Conservation (phyloP, 2,888 invertebrate species). For the Iselma pallidipennis region DNA sequence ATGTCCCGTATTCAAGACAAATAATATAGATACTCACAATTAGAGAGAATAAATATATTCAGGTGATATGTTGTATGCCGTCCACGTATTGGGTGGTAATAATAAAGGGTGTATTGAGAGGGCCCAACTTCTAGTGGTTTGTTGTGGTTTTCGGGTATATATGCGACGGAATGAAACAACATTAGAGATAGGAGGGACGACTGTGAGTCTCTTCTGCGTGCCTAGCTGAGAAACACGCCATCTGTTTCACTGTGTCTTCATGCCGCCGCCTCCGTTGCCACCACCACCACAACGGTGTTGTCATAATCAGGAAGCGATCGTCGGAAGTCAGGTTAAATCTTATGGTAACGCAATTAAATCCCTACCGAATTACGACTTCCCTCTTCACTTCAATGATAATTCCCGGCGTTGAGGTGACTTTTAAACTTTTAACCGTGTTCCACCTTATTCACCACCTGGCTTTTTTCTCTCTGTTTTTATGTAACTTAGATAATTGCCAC, state of each 20-base stretch:
- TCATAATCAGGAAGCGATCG: constrained; percentile 36
- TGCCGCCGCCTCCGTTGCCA: constrained; percentile 6
- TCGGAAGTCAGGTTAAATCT: constrained; percentile 36
- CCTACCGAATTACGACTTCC: constrained; percentile 31
- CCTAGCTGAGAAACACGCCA: constrained; percentile 23
- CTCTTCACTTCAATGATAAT: constrained; percentile 14
- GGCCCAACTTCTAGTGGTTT: constrained; percentile 32
- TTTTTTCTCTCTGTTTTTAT: background rate
- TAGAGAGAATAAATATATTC: constrained; percentile 42
- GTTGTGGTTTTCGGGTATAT: constrained; percentile 27
- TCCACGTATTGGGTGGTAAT: constrained; percentile 44
- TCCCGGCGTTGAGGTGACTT: background rate
- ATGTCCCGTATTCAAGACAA: background rate
- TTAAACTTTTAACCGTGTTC: background rate
- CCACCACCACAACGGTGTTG: constrained; percentile 29
- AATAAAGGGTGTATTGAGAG: constrained; percentile 43
- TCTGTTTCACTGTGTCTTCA: constrained; percentile 15
- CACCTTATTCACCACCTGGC: background rate
- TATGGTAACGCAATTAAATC: constrained; percentile 39
- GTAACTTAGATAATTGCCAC: background rate
- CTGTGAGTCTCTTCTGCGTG: constrained; percentile 25
- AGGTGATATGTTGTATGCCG: constrained; percentile 39
- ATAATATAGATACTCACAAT: constrained; percentile 41
- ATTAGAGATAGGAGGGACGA: constrained; percentile 7
- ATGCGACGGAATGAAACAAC: constrained; percentile 14